These are phyloP conservation scores for Hylomyscus alleni DNA, from an alignment of 2,797 vertebrate species.

Conservation along the genomic window DNA sequence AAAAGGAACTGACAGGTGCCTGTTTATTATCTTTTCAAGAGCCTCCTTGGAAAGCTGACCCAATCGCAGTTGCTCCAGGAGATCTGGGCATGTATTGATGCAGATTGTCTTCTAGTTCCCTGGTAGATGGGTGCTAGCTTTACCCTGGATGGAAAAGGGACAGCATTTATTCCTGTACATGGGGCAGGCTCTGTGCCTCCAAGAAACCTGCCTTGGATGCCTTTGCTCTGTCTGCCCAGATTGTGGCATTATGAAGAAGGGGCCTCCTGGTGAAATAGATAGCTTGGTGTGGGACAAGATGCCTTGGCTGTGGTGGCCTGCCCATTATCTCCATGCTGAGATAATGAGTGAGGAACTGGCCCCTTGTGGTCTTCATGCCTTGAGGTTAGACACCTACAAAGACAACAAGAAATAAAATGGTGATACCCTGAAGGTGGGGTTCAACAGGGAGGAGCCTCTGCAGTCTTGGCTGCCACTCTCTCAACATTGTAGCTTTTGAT, in stretches of 20 bases:
- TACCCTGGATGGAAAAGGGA: neutral
- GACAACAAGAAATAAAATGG: neutral
- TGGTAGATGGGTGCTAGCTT: neutral
- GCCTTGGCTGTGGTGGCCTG: neutral
- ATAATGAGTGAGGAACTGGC: fast-evolving
- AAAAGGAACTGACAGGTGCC: fast-evolving
- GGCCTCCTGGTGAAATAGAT: neutral
- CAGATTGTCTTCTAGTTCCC: conserved; percentile 16
- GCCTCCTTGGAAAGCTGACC: neutral
- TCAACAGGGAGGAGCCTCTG: fast-evolving
- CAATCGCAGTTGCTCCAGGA: neutral
- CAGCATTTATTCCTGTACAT: neutral
- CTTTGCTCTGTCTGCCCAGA: neutral
- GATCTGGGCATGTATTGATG: no score
- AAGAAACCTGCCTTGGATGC: neutral
- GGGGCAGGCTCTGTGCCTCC: neutral
- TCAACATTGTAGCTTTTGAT: fast-evolving
- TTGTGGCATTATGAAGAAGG: neutral
- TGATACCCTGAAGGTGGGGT: fast-evolving
- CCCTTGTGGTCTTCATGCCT: fast-evolving
- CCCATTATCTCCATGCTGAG: neutral
- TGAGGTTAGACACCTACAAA: neutral
- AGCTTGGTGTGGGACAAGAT: neutral
- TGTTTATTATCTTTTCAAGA: neutral
- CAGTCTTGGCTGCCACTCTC: neutral